phyloP scores from a whole-genome alignment of 2,888 invertebrate species.

The Agonopterix subpropinquella region DNA sequence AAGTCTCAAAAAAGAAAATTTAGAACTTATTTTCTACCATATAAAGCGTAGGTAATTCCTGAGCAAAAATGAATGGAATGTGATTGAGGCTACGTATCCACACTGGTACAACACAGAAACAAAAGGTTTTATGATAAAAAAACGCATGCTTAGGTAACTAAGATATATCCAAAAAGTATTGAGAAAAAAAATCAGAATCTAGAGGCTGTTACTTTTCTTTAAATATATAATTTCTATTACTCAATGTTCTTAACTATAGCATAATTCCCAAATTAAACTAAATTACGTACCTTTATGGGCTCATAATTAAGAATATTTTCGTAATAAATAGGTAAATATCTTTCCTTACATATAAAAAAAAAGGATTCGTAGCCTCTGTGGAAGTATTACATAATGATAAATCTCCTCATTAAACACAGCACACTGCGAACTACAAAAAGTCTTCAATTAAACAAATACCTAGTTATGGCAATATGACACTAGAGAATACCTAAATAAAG shows the following conservation, averaged over 20 bases:
- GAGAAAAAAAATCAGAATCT: too few species aligned
- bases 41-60: slow-evolving; percentile 10
- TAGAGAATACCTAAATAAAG: slow-evolving; percentile 62
- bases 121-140: too few species aligned
- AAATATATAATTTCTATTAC: too few species aligned
- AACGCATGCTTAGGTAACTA: too few species aligned
- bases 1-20: slow-evolving; percentile 12
- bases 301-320: background rate
- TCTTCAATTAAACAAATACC: slow-evolving; percentile 13
- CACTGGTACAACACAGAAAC: too few species aligned
- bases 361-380: background rate
- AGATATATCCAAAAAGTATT: too few species aligned
- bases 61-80: slow-evolving; percentile 12
- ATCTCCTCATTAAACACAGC: background rate
- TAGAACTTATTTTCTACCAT: slow-evolving; percentile 15
- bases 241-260: too few species aligned
- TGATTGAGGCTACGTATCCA: background rate
- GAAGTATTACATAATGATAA: background rate
- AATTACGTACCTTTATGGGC: too few species aligned
- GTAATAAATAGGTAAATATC: background rate
- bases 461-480: slow-evolving; percentile 58
- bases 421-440: slow-evolving; percentile 12
- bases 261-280: too few species aligned
- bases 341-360: background rate
- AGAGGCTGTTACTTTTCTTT: too few species aligned